phyloP scores from a whole-genome alignment of 2,888 invertebrate genomes.

The Sericinus montela region DNA sequence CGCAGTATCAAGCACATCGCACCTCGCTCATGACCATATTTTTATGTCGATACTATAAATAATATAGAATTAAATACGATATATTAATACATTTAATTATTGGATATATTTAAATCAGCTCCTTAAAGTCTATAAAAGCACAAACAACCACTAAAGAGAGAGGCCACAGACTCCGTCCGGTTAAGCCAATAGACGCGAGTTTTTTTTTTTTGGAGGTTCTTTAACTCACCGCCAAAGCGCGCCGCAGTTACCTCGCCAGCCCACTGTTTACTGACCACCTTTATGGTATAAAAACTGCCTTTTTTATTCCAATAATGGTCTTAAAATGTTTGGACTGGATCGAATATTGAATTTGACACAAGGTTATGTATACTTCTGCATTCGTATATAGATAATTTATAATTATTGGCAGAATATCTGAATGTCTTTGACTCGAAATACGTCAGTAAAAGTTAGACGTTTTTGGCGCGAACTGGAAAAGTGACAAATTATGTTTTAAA shows the following conservation, averaged over 20 bases:
- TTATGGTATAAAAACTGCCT: constrained; percentile 12
- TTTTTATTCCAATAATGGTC: constrained; percentile 14
- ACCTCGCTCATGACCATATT: too few species aligned
- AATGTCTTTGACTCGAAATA: too few species aligned
- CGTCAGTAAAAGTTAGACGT: too few species aligned
- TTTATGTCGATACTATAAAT: too few species aligned
- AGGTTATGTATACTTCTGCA: neutral
- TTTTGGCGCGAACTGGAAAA: too few species aligned
- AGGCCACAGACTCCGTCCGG: constrained; percentile 2
- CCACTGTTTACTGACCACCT: constrained; percentile 18
- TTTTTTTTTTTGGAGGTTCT: constrained; percentile 7
- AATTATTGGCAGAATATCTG: too few species aligned
- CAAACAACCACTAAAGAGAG: constrained; percentile 7
- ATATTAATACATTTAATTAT: too few species aligned
- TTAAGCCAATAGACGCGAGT: constrained; percentile 10
- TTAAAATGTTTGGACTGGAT: constrained; percentile 16
- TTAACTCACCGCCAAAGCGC: constrained; percentile 16
- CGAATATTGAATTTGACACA: constrained; percentile 1
- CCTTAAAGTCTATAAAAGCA: constrained; percentile 9
- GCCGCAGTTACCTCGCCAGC: constrained; percentile 8
- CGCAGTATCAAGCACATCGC: too few species aligned
- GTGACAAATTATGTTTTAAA: too few species aligned
- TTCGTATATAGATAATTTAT: too few species aligned
- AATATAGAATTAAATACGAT: too few species aligned
- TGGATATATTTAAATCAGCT: constrained; percentile 2